Conservation (phyloP, 1,140 invertebrate species). For the Leptinotarsa texana region DNA sequence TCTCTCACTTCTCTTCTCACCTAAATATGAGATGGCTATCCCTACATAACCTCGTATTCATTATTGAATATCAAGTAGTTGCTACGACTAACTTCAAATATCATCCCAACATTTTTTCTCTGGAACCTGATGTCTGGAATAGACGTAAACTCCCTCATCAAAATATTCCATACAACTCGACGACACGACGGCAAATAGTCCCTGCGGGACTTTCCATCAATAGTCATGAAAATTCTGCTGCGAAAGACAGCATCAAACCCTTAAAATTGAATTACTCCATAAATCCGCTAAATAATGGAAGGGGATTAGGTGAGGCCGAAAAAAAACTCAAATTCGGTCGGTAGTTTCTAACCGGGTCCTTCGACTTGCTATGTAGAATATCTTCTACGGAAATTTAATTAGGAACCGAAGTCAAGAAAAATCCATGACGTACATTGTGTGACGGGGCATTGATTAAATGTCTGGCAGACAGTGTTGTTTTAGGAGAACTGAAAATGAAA, state of each 20-base stretch:
- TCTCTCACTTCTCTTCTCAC: too few species aligned
- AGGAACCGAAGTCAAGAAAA: slow-evolving; percentile 14
- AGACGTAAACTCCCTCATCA: slow-evolving; percentile 7
- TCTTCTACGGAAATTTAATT: slow-evolving; percentile 11
- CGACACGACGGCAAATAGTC: slow-evolving; percentile 7
- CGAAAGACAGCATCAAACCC: slow-evolving; percentile 23
- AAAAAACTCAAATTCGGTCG: slow-evolving; percentile 8
- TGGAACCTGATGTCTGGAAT: neutral
- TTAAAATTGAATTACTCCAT: slow-evolving; percentile 22
- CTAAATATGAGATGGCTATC: too few species aligned
- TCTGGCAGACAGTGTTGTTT: neutral
- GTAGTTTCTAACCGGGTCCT: neutral
- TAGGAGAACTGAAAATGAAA: neutral
- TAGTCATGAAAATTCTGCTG: slow-evolving; percentile 22
- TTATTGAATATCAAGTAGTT: neutral
- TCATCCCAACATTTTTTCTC: neutral
- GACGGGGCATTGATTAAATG: neutral
- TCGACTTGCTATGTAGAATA: neutral
- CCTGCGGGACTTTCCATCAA: slow-evolving; percentile 23
- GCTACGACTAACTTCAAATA: neutral
- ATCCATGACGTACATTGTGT: neutral
- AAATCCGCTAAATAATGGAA: slow-evolving; percentile 16
- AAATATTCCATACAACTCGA: neutral
- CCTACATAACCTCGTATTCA: too few species aligned
- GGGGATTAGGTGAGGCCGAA: neutral